Base-by-base conservation (phyloP, 2,797 vertebrate genomes). In the Leptodactylus fallax region DNA sequence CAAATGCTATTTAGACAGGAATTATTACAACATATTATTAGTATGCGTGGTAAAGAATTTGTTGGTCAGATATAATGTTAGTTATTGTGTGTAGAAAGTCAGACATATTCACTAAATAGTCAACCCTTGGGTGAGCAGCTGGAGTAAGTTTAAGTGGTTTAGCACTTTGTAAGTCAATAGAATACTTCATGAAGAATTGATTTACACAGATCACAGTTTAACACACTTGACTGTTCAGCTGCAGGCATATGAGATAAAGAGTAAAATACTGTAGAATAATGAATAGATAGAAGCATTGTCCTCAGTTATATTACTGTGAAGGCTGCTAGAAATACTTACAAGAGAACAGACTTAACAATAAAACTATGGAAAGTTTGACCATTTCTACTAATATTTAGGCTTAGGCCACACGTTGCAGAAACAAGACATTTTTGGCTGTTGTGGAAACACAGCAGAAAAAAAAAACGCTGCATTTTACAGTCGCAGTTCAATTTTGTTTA, bases 111-210 rank as follows among this genome's bases (percentile, higher is more conserved):
- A 25, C 3, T 55, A 10, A 78, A 77, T 19, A 77, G 11, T 13
- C n/a, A 55, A 53, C 49, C n/a, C 12, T 76, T 51, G 51, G 55
- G 12, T 77, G n/a, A 77, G 49, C n/a, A 53, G 25, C n/a, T 78
- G 13, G n/a, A 78, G 76, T 78, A 55, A 55, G n/a, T 16, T 0
- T 51, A 51, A 53, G 72, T 53, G 21, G n/a, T 55, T 78, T 8
- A 55, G 53, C n/a, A 55, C 10, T 53, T 51, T 53, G 49, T 78
- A 78, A 56, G 76, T 78, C 76, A 78, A 53, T 25, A 78, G 51
- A 55, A 78, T 78, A 56, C 51, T 78, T 25, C n/a, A 55, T 25
- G 49, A 56, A 78, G 76, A 53, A 55, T 78, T 78, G 49, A 53
- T 78, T 78, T 78, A 78, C 51, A 78, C 51, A 25, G 49, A 23